These are phyloP conservation scores for Numenius phaeopus DNA, from an alignment of 2,797 vertebrate species.

Conservation along the genomic window DNA sequence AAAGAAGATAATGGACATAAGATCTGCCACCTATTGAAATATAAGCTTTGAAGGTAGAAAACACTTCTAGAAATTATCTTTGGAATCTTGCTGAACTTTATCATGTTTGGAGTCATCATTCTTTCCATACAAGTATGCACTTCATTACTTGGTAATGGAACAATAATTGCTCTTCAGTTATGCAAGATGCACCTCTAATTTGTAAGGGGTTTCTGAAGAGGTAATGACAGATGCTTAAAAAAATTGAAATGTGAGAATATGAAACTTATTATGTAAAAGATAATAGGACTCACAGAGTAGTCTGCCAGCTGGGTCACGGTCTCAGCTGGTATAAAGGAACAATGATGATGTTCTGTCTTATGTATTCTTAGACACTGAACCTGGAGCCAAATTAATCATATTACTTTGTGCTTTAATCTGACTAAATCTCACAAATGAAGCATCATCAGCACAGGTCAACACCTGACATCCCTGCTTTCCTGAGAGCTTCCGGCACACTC, in stretches of 20 bases:
- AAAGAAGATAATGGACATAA: background rate
- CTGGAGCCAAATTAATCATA: constrained; percentile 5
- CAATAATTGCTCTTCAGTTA: constrained; percentile 51
- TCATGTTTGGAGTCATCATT: constrained; percentile 37
- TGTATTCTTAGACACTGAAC: background rate
- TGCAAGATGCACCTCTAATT: constrained; percentile 40
- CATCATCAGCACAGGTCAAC: background rate
- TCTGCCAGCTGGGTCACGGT: constrained; percentile 13
- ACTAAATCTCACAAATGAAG: constrained; percentile 26
- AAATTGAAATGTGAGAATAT: constrained; percentile 30
- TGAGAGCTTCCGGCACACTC: background rate
- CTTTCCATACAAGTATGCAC: constrained; percentile 6
- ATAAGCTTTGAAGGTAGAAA: background rate
- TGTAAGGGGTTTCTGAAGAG: constrained; percentile 48
- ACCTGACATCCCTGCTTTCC: constrained; percentile 4
- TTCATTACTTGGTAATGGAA: constrained; percentile 57
- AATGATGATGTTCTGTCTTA: background rate
- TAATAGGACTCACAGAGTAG: background rate
- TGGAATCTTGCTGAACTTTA: constrained; percentile 11
- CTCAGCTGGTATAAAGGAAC: background rate
- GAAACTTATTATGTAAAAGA: constrained; percentile 29
- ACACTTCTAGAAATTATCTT: constrained; percentile 19
- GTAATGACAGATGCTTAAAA: constrained; percentile 40
- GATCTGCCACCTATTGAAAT: background rate
- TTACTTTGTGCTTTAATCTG: background rate